A percentile compares a stretch with the other conserved stretches of the same genome.
Evolutionary conservation across 1,140 invertebrate genomes (phyloP).

Genomic region (Lanistes nyassanus): DNA sequence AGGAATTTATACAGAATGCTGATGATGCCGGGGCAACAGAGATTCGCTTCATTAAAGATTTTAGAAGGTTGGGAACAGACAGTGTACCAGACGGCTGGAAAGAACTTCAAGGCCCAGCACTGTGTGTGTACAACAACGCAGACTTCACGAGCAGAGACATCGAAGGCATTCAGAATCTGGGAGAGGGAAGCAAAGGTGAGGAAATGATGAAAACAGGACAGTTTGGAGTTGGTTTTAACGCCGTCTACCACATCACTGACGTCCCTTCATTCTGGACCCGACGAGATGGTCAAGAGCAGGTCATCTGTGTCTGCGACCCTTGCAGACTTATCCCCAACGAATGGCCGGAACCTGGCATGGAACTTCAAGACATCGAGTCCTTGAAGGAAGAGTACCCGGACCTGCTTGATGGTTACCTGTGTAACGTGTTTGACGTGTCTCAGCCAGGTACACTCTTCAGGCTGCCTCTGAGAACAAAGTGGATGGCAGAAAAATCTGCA

Average conservation of each 20-base stretch:
- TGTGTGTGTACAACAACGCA: constrained; percentile 59
- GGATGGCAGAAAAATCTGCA: constrained; percentile 44
- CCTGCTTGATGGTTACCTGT: constrained; percentile 49
- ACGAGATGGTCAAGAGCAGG: constrained; percentile 39
- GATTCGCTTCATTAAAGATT: constrained; percentile 57
- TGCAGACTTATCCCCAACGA: constrained; percentile 28
- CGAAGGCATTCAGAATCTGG: constrained; percentile 55
- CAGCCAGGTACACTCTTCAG: constrained; percentile 49
- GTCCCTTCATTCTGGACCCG: constrained; percentile 56
- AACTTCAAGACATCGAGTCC: constrained; percentile 34
- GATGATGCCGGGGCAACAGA: constrained; percentile 63
- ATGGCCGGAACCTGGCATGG: constrained; percentile 48
- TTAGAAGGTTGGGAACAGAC: constrained; percentile 30
- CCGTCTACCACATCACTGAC: constrained; percentile 63
- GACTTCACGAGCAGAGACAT: constrained; percentile 56
- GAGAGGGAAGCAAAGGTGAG: constrained; percentile 48
- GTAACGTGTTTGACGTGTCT: constrained; percentile 24
- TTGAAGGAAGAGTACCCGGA: constrained; percentile 41
- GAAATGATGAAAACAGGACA: constrained; percentile 53
- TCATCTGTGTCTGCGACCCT: constrained; percentile 59
- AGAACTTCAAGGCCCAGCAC: constrained; percentile 54
- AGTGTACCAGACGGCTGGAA: constrained; percentile 14
- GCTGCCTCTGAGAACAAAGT: constrained; percentile 45
- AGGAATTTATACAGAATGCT: constrained; percentile 68
- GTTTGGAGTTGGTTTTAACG: constrained; percentile 62